Base-by-base conservation (phyloP, 2,797 vertebrate species). In the Diplodus sargus region DNA sequence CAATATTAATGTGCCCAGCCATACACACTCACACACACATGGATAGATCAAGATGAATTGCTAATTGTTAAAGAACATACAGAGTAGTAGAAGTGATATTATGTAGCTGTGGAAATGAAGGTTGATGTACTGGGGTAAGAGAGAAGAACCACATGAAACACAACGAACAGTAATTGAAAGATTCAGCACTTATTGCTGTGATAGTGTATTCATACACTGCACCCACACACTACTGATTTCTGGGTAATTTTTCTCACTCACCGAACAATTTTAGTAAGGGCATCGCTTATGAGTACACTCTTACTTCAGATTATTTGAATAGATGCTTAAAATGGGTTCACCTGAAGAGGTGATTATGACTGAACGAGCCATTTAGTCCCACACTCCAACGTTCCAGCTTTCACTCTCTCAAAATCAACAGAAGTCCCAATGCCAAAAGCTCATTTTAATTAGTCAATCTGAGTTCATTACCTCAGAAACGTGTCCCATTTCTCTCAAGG, bases 381-480 rank as follows among this genome's bases (percentile, higher is more conserved):
- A 30, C 61, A 51, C 49, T 70, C n/a, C 60, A 56, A 42, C 60
- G 81, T 84, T 79, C 66, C 82, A 39, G 70, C 64, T 52, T 78
- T 78, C 45, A 4, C 34, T 78, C 64, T 63, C 30, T 47, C 76
- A 83, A 79, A 85, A 81, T 82, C 79, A 90, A 86, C 80, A 85
- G 2, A 72, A 67, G 68, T 74, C 79, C 52, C 72, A n/a, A 70
- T 34, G 53, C 75, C 70, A 84, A 86, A 79, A 86, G 78, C 84
- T 61, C 7, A 47, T 81, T 86, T 86, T 89, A 90, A 91, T 90
- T 81, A 92, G 78, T 84, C 73, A 78, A 74, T 85, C 77, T 78
- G 61, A 88, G 81, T 87, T 76, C 58, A 87, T 85, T 83, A 86
- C 70, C 57, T 81, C 53, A 45, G 76, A 84, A 85, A 75, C 42